A percentile compares a stretch with the other conserved stretches of the same genome.
Conservation (phyloP, 2,797 vertebrate genomes). For the Parauchenoglanis ngamensis region DNA sequence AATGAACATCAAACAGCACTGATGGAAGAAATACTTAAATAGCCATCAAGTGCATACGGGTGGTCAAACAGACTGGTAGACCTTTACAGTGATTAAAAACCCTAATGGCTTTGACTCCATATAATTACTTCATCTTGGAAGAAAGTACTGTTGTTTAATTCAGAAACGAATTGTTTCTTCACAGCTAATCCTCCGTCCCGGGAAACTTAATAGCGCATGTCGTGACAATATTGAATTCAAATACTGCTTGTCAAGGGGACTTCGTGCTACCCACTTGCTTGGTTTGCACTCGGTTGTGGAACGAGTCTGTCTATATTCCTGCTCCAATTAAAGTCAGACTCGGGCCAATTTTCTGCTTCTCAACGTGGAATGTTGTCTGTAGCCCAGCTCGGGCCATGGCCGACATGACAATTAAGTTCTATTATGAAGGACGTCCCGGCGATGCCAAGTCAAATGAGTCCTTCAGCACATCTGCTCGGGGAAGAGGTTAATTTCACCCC, state of each 20-base stretch:
- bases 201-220: conserved; percentile 46
- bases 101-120: conserved; percentile 42
- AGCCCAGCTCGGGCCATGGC: conserved; percentile 36
- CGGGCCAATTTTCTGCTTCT: conserved; percentile 54
- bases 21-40: neutral
- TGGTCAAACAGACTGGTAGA: conserved; percentile 30
- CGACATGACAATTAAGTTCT: conserved; percentile 51
- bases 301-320: conserved; percentile 42
- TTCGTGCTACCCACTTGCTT: conserved; percentile 24
- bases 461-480: conserved; percentile 18
- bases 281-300: conserved; percentile 2
- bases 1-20: neutral
- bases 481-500: conserved; percentile 12
- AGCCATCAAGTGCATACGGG: neutral
- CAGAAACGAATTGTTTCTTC: conserved; percentile 60
- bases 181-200: conserved; percentile 53
- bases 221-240: conserved; percentile 55
- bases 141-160: conserved; percentile 50
- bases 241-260: conserved; percentile 42
- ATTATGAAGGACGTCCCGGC: conserved; percentile 48
- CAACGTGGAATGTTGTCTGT: conserved; percentile 32
- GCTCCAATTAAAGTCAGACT: conserved; percentile 56
- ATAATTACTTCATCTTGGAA: conserved; percentile 51
- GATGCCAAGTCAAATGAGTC: conserved; percentile 41
- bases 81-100: conserved; percentile 49